These are phyloP conservation scores for Micrasema minimum DNA, from an alignment of 1,140 invertebrate genomes.

Conservation along the genomic window DNA sequence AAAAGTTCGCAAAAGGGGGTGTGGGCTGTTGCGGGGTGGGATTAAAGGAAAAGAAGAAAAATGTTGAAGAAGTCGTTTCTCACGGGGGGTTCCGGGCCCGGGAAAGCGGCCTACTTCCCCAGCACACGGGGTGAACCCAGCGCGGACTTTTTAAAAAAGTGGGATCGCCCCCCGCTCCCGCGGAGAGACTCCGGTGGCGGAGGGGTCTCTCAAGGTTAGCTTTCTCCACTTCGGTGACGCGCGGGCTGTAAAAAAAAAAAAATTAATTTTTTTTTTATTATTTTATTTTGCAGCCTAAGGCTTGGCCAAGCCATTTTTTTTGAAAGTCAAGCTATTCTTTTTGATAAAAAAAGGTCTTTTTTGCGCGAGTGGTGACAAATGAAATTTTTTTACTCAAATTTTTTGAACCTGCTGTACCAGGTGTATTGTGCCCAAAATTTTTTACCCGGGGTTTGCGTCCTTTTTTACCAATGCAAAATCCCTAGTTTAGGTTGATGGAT, in stretches of 20 bases:
- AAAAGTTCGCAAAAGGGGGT: too few species aligned
- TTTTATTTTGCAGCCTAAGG: neutral
- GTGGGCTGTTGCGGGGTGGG: conserved; percentile 60
- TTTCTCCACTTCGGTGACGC: conserved; percentile 93
- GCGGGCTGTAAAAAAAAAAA: conserved; percentile 74
- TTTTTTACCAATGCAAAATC: too few species aligned
- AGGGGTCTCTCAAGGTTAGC: conserved; percentile 97
- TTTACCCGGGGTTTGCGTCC: too few species aligned
- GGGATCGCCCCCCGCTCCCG: conserved; percentile 83
- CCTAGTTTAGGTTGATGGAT: too few species aligned
- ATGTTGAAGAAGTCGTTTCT: conserved; percentile 78
- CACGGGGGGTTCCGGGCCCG: conserved; percentile 76
- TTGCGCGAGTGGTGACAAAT: too few species aligned
- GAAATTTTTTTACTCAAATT: too few species aligned
- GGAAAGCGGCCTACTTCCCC: conserved; percentile 83
- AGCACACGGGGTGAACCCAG: conserved; percentile 89
- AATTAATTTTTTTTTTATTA: neutral
- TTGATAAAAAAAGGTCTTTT: too few species aligned
- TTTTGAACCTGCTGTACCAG: too few species aligned
- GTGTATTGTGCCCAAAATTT: too few species aligned
- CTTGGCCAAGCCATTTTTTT: too few species aligned
- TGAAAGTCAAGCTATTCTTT: too few species aligned
- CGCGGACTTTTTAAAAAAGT: conserved; percentile 83
- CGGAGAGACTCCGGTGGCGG: conserved; percentile 84
- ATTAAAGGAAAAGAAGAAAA: conserved; percentile 75